Conservation (phyloP, 2,797 vertebrate species). For the Parambassis ranga region DNA sequence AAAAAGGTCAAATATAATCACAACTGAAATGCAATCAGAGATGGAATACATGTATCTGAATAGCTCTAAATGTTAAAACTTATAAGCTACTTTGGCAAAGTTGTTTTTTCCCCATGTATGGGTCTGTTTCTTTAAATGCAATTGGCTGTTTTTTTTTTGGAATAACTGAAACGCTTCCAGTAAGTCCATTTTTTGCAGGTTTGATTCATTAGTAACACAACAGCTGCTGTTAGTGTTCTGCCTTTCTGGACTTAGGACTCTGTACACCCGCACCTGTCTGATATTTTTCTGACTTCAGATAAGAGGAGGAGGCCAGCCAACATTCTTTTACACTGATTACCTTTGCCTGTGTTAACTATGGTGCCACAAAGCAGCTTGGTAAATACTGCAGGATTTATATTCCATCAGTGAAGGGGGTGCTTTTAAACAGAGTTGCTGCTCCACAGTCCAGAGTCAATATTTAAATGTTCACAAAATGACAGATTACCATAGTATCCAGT, state of each 20-base stretch:
- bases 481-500: too few species aligned
- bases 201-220: constrained; percentile 1
- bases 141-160: background rate
- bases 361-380: background rate
- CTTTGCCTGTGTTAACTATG: too few species aligned
- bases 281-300: background rate
- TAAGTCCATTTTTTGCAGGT: constrained; percentile 10
- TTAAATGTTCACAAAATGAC: too few species aligned
- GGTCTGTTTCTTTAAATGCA: background rate
- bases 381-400: background rate
- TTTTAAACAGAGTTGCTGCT: too few species aligned
- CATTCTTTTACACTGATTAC: too few species aligned
- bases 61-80: too few species aligned
- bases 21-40: too few species aligned
- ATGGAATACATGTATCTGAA: too few species aligned
- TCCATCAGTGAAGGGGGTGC: too few species aligned
- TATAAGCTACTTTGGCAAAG: too few species aligned
- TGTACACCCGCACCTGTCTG: background rate
- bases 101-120: background rate
- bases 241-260: background rate
- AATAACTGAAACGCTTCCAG: background rate
- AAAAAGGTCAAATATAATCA: too few species aligned
- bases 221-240: constrained; percentile 24
- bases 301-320: background rate
- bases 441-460: too few species aligned